Conservation (phyloP, 2,113 vertebrate species). For the Seriola dumerili region DNA sequence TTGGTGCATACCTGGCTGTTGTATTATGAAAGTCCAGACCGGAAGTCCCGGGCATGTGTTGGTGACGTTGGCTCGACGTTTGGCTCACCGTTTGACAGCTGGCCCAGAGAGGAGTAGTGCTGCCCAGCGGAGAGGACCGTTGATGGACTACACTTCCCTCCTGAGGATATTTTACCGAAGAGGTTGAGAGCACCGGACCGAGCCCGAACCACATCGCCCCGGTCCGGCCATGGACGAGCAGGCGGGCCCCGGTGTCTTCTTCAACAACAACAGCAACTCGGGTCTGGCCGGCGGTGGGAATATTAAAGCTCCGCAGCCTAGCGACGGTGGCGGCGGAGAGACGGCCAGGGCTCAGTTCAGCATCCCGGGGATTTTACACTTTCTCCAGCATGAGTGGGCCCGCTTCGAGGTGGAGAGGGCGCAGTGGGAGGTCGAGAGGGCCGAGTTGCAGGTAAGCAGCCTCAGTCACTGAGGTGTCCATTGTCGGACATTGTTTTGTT, state of each 20-base stretch:
- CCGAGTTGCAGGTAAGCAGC: constrained; percentile 92
- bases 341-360: constrained; percentile 92
- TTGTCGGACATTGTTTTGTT: constrained; percentile 9
- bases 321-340: constrained; percentile 83
- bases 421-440: constrained; percentile 94
- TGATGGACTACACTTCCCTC: constrained; percentile 28
- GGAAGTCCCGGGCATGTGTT: background rate
- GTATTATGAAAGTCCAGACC: constrained; percentile 45
- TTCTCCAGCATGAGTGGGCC: constrained; percentile 97
- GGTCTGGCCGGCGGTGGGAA: constrained; percentile 78
- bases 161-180: constrained; percentile 6
- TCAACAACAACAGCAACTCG: constrained; percentile 85
- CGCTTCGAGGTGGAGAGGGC: constrained; percentile 94
- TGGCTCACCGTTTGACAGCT: constrained; percentile 54
- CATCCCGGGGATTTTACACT: constrained; percentile 95
- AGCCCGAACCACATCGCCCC: constrained; percentile 37
- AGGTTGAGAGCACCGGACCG: constrained; percentile 66
- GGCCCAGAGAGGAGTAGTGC: constrained; percentile 30
- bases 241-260: constrained; percentile 94
- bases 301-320: constrained; percentile 77
- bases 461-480: background rate
- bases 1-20: background rate
- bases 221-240: constrained; percentile 95
- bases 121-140: constrained; percentile 15
- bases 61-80: background rate